Evolutionary conservation across 1,140 invertebrate species (phyloP).

Genomic region (Charaxes varanes): DNA sequence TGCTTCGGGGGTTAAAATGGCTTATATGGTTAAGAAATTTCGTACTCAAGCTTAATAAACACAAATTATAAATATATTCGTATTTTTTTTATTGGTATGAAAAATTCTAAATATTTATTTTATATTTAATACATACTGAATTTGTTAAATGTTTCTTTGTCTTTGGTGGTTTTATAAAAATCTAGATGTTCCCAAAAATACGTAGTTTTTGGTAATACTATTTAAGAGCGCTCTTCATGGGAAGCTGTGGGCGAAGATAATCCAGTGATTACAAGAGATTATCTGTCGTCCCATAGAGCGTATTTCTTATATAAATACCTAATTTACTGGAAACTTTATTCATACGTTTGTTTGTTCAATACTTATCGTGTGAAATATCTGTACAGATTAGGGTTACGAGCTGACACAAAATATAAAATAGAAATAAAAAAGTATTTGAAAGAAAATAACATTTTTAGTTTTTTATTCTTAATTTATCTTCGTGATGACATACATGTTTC

Average conservation of each 20-base stretch:
- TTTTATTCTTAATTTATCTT: too few species aligned
- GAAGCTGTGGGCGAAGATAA: constrained; percentile 47
- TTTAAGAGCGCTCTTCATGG: constrained; percentile 33
- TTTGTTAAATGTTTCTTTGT: constrained; percentile 5
- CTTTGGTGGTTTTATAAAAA: neutral
- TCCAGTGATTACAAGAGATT: constrained; percentile 54
- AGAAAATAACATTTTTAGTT: too few species aligned
- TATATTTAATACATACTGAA: too few species aligned
- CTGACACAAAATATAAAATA: too few species aligned
- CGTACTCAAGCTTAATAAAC: too few species aligned
- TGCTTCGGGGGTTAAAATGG: too few species aligned
- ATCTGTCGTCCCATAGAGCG: constrained; percentile 36
- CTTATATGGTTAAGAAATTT: too few species aligned
- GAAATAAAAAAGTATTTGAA: too few species aligned
- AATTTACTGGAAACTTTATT: constrained; percentile 49
- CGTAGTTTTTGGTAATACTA: neutral
- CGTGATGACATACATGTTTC: too few species aligned
- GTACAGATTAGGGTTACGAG: constrained; percentile 22
- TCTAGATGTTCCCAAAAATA: neutral
- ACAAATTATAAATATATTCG: too few species aligned
- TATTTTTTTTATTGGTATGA: too few species aligned
- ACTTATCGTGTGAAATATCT: constrained; percentile 46
- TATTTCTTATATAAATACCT: constrained; percentile 47
- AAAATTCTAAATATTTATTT: too few species aligned
- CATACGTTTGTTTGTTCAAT: constrained; percentile 50